These are phyloP conservation scores for Cephus sareptanus DNA, from an alignment of 2,888 invertebrate genomes.

Conservation along the genomic window DNA sequence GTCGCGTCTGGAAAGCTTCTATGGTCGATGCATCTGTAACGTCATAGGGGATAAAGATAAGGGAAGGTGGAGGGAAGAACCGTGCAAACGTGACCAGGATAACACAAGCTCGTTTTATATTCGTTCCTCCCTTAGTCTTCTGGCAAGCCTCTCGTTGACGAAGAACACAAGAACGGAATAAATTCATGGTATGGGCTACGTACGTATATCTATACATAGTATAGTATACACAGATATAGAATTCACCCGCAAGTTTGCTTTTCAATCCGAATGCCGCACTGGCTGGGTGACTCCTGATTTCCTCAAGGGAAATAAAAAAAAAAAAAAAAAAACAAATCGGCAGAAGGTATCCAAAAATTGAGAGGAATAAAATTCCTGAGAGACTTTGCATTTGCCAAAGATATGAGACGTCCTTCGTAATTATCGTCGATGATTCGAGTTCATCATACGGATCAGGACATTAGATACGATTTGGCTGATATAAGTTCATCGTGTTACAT, in stretches of 20 bases:
- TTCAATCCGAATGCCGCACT: not conserved
- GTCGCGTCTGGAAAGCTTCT: not conserved
- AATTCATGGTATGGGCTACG: slow-evolving; percentile 36
- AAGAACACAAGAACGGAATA: slow-evolving; percentile 49
- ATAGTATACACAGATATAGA: not conserved
- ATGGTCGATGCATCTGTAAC: not conserved
- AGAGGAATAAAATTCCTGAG: not conserved
- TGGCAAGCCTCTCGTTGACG: slow-evolving; percentile 39
- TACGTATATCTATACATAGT: not conserved
- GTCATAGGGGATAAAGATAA: not conserved
- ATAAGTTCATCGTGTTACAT: slow-evolving; percentile 34
- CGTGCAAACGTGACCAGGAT: slow-evolving; percentile 56
- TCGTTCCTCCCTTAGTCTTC: slow-evolving; percentile 36
- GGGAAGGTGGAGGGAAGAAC: slow-evolving; percentile 41
- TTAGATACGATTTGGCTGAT: not conserved
- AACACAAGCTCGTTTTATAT: slow-evolving; percentile 43
- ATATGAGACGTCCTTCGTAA: not conserved
- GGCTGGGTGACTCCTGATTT: not conserved
- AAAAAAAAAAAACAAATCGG: not conserved
- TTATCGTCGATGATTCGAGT: not conserved
- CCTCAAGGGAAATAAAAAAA: not conserved
- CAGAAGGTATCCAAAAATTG: not conserved
- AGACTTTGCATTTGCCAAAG: not conserved
- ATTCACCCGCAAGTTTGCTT: not conserved
- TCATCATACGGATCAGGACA: not conserved